Evolutionary conservation across 2,797 vertebrate genomes (phyloP).

Genomic region (Coregonus sp.): DNA sequence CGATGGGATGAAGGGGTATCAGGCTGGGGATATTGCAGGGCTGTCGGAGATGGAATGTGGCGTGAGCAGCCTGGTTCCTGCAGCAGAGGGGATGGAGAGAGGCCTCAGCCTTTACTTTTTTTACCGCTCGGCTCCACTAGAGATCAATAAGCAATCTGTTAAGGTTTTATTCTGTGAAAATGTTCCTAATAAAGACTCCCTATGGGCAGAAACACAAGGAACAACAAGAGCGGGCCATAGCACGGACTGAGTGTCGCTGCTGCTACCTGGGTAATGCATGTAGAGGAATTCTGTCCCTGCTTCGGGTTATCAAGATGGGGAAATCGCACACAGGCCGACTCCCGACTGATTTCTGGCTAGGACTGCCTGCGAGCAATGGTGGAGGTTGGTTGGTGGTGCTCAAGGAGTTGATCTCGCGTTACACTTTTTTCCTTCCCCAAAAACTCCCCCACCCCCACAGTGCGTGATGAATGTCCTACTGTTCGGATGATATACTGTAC

Average conservation of each 20-base stretch:
- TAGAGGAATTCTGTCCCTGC: conserved; percentile 38
- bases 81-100: conserved; percentile 19
- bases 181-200: conserved; percentile 57
- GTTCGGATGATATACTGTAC: conserved; percentile 41
- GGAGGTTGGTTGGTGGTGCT: conserved; percentile 27
- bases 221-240: conserved; percentile 19
- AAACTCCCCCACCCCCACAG: conserved; percentile 1
- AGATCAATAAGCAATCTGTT: conserved; percentile 63
- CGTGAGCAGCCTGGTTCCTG: conserved; percentile 9
- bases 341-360: conserved; percentile 37
- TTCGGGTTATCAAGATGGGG: conserved; percentile 41
- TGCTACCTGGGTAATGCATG: conserved; percentile 46
- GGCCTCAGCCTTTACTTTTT: conserved; percentile 17
- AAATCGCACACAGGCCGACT: conserved; percentile 29
- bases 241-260: conserved; percentile 1
- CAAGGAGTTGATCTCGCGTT: conserved; percentile 40
- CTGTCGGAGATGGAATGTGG: conserved; percentile 28
- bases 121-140: conserved; percentile 41
- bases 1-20: conserved; percentile 26
- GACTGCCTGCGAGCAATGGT: conserved; percentile 20
- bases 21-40: conserved; percentile 26
- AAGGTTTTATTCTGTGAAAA: conserved; percentile 60
- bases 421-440: conserved; percentile 25
- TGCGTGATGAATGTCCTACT: conserved; percentile 26
- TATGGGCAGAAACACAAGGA: conserved; percentile 36